Percentiles rank a stretch among this genome's conserved stretches.
Conservation (phyloP, 2,797 vertebrate genomes). For the Chanos chanos region DNA sequence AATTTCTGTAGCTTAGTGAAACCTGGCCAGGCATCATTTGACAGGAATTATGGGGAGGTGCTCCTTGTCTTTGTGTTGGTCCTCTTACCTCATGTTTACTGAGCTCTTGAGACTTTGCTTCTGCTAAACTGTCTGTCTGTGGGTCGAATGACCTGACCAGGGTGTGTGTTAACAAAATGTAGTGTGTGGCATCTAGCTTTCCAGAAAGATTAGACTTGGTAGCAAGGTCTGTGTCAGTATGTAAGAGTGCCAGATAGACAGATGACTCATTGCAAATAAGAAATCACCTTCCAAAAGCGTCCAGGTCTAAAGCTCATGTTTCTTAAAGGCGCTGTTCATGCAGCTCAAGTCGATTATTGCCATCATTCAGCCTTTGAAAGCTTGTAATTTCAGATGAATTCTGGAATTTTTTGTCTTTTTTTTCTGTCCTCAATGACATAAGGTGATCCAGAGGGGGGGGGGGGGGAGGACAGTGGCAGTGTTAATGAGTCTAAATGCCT, state of each 20-base stretch:
- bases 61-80: slow-evolving; percentile 11
- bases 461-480: slow-evolving; percentile 37
- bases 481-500: slow-evolving; percentile 66
- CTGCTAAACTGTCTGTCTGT: slow-evolving; percentile 14
- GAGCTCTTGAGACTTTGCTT: neutral
- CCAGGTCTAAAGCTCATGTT: slow-evolving; percentile 1
- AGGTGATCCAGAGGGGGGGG: slow-evolving; percentile 23
- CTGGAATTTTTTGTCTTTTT: slow-evolving; percentile 5
- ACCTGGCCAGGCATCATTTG: slow-evolving; percentile 44
- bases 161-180: neutral
- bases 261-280: too few species aligned
- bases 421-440: slow-evolving; percentile 12
- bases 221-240: too few species aligned
- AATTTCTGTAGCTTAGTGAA: slow-evolving; percentile 15
- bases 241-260: too few species aligned
- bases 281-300: too few species aligned
- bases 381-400: slow-evolving; percentile 31
- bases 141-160: neutral
- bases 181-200: too few species aligned
- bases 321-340: slow-evolving; percentile 6
- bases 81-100: slow-evolving; percentile 10
- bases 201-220: too few species aligned
- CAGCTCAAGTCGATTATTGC: slow-evolving; percentile 18
- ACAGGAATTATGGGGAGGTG: slow-evolving; percentile 23
- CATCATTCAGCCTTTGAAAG: slow-evolving; percentile 25